Base-by-base conservation (phyloP, 2,888 invertebrate species). In the Mesoligia furuncula region DNA sequence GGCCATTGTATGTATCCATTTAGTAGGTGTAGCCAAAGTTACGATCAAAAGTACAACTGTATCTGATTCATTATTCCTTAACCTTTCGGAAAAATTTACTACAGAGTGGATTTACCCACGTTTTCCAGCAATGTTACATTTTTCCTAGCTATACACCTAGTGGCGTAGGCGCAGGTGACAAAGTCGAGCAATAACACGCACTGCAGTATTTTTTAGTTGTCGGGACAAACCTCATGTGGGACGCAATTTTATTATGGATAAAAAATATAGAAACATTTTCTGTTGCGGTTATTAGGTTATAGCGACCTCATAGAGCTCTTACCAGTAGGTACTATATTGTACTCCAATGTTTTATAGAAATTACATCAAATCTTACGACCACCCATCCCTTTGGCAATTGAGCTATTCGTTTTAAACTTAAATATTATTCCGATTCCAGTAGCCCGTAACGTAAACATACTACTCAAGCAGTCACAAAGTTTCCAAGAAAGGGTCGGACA, bases 111-210 rank as follows among this genome's bases (percentile, higher is more conserved):
- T 36, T 36, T 36, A 13, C 20, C 36, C 54, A 20, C 54, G 9
- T 24, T n/a, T 57, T n/a, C 11, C n/a, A 57, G 11, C n/a, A 4
- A 51, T 17, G n/a, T 57, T 54, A 54, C 9, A 9, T 24, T 54
- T 54, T 3, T 9, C 24, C 54, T 24, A 9, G 0, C 20, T 51
- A 51, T 2, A 51, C 20, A 54, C 11, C 24, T 24, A 42, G 42
- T 42, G 80, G 77, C 75, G 93, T 93, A 92, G 93, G 92, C 87
- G 90, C 75, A 84, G 88, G 80, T 87, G 90, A 91, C 91, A 89
- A 87, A 90, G 90, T 86, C 90, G 91, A 93, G 93, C 93, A 92
- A 92, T 93, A 92, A 88, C 86, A 84, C 73, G 80, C 64, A 59
- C 79, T 72, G 36, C 92, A 87, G 85, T 88, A 90, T 89, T 91